Percentiles rank a stretch among this genome's conserved stretches.
Conservation (phyloP, 1,140 invertebrate genomes). For the Ips nitidus region DNA sequence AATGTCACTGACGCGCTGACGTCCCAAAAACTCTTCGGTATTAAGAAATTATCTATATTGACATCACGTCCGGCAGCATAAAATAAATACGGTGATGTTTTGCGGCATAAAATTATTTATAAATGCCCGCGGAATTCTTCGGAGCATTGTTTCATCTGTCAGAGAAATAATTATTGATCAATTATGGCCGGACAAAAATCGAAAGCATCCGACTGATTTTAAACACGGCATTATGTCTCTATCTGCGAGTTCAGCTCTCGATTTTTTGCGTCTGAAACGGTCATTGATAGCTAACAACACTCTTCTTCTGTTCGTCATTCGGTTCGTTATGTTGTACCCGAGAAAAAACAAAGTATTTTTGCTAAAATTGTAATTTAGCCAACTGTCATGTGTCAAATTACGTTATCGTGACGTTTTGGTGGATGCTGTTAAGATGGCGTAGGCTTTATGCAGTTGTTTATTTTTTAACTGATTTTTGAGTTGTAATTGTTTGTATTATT, state of each 20-base stretch:
- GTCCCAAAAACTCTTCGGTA: conserved; percentile 19
- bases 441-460: no score
- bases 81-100: conserved; percentile 31
- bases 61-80: conserved; percentile 26
- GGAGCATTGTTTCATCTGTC: conserved; percentile 34
- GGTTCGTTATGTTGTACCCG: no score
- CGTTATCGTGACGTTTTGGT: no score
- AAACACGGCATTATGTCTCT: conserved; percentile 32
- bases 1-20: no score
- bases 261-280: conserved; percentile 1
- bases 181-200: conserved; percentile 33
- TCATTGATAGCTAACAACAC: neutral
- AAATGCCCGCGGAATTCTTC: conserved; percentile 27
- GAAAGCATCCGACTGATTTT: conserved; percentile 27
- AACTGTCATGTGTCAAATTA: no score
- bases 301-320: no score
- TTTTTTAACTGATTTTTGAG: no score
- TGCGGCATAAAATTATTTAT: conserved; percentile 33
- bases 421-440: no score
- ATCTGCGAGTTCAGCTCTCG: conserved; percentile 11
- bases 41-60: conserved; percentile 33
- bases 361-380: no score
- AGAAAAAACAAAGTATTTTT: no score
- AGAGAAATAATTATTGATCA: conserved; percentile 35
- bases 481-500: no score